phyloP scores from a whole-genome alignment of 2,113 vertebrate genomes.

The Oryzias woworae region DNA sequence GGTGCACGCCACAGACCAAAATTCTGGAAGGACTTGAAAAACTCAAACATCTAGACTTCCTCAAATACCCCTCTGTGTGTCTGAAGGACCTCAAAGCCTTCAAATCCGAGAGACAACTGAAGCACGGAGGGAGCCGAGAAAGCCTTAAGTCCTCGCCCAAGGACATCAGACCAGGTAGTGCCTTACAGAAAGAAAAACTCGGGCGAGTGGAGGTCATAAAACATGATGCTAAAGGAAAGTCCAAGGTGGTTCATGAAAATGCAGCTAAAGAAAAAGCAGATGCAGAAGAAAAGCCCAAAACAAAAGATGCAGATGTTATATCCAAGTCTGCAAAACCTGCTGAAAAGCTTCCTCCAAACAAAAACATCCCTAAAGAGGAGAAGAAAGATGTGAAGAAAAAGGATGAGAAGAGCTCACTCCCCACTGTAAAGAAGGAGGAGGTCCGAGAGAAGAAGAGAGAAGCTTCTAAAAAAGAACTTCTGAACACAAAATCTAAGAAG shows the following conservation, averaged over 20 bases:
- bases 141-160: constrained; percentile 80
- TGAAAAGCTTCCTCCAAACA: constrained; percentile 71
- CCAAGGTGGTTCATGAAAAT: constrained; percentile 59
- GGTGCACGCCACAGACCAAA: constrained; percentile 85
- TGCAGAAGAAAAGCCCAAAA: constrained; percentile 75
- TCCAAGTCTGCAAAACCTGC: constrained; percentile 64
- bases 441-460: constrained; percentile 68
- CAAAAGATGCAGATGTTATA: constrained; percentile 57
- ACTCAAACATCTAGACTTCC: constrained; percentile 87
- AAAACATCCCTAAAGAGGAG: constrained; percentile 79
- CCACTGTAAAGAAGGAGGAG: constrained; percentile 66
- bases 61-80: constrained; percentile 82
- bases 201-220: constrained; percentile 67
- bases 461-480: constrained; percentile 56
- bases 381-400: constrained; percentile 66
- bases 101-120: constrained; percentile 76
- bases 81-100: constrained; percentile 77
- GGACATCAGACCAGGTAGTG: constrained; percentile 59
- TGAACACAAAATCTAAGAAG: constrained; percentile 74
- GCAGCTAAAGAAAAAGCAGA: constrained; percentile 61
- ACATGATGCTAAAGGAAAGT: constrained; percentile 73
- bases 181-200: constrained; percentile 65
- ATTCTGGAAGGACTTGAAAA: constrained; percentile 90
- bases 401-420: constrained; percentile 48
- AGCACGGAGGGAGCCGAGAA: constrained; percentile 83